Evolutionary conservation across 1,140 invertebrate species (phyloP), one percentile per base, ranked within the genome.

Genomic region (Drosophila nigrodunni): DNA sequence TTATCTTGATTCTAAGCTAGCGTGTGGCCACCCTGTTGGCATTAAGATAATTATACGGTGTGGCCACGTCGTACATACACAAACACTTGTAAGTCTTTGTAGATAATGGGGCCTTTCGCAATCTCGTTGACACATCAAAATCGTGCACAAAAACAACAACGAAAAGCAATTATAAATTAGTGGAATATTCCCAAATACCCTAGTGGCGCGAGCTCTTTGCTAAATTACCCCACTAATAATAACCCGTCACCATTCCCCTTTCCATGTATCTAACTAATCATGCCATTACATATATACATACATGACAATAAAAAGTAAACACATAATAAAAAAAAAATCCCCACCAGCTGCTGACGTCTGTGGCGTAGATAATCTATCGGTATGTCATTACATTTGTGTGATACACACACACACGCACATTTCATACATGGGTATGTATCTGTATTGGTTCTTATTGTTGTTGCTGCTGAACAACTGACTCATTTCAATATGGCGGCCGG

Each of bases 401-500:
- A 37, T 15, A 9, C 25, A 8, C 30, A 55, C 30, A 35, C 34
- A 11, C 25, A 25, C 34, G 15, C 34, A 52, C 18, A 50, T 10
- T 15, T 2, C 25, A 35, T n/a, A 10, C 39, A 55, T 54, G 15
- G 11, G 25, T 39, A 35, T 39, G 9, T 43, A 5, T 30, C 3
- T 43, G 21, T 34, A 11, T 25, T 47, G 7, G 46, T 68, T 8
- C 57, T 35, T 21, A 13, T 46, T 46, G 30, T 50, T 39, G 35
- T 25, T 39, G 34, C 54, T 39, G 44, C 25, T 52, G 35, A 35
- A 54, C 54, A 54, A 43, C 67, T 72, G 43, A 72, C 46, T 46
- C 50, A 70, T 76, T 87, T 80, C 74, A 88, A 88, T 59, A 88
- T 88, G 83, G 85, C 80, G 64, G 52, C 75, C 76, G 57, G 52